Base-by-base conservation (phyloP, 2,888 invertebrate genomes). In the Sacculina carcini region DNA sequence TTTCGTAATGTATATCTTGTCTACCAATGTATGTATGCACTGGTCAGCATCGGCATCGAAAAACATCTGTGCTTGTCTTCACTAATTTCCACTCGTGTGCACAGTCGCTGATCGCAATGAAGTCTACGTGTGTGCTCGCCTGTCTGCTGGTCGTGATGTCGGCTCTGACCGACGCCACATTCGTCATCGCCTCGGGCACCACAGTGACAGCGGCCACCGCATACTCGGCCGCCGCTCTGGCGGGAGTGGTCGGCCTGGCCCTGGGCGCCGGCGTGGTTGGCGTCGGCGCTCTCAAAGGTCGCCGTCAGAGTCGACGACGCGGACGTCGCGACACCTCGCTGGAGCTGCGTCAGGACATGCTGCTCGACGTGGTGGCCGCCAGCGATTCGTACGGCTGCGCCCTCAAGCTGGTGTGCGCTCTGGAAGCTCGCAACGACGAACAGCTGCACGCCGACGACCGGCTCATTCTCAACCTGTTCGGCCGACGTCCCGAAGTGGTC, bases 151-250 rank as follows among this genome's bases (percentile, higher is more conserved):
- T 44, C 16, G 19, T 19, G 16, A 28, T 28, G 28, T n/a, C n/a
- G n/a, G n/a, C n/a, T n/a, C n/a, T n/a, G n/a, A n/a, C n/a, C n/a
- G 44, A 44, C 28, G 44, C 28, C 44, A 44, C 44, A 16, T 44
- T 44, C 44, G 5, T 44, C 28, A 16, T 28, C 28, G 28, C 16
- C 44, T 19, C 26, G 7, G 23, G 23, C 23, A 2, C 16, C 28
- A 44, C 44, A 16, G 44, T 44, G 16, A 28, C 28, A 9, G 28
- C 29, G 14, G 44, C 28, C 44, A 28, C 16, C 16, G 44, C 44
- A 16, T 9, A 1, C 2, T 26, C 28, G 16, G 44, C 16, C 16
- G 44, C 12, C 2, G 44, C 44, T 3, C 28, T 44, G 16, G 44
- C 44, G 16, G 44, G 44, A n/a, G 16, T 44, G 2, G 28, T 12